phyloP scores from a whole-genome alignment of 2,888 invertebrate species.

The Electrophaes corylata region DNA sequence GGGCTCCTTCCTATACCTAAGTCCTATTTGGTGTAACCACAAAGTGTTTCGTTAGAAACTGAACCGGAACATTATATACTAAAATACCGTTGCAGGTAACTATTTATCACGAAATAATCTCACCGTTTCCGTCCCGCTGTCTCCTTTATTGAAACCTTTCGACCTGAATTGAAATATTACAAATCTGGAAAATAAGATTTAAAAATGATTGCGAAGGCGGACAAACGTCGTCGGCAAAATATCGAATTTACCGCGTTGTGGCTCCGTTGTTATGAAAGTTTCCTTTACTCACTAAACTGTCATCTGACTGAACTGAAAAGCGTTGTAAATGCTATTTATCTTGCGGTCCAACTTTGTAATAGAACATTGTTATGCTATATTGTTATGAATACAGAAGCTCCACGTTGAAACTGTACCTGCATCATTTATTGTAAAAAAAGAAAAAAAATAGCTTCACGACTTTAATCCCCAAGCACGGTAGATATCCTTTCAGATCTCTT shows the following conservation, averaged over 20 bases:
- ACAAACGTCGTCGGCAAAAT: conserved; percentile 48
- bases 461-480: too few species aligned
- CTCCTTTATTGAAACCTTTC: conserved; percentile 59
- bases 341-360: conserved; percentile 45
- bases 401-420: conserved; percentile 35
- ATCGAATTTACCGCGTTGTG: conserved; percentile 44
- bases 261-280: conserved; percentile 35
- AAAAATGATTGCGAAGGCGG: conserved; percentile 53
- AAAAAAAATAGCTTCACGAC: too few species aligned
- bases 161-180: conserved; percentile 59
- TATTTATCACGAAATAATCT: conserved; percentile 25
- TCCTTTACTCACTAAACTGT: conserved; percentile 43
- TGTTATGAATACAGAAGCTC: conserved; percentile 41
- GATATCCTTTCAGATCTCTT: too few species aligned
- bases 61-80: conserved; percentile 21
- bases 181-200: conserved; percentile 54
- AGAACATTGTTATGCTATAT: conserved; percentile 43
- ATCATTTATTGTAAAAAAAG: conserved; percentile 7
- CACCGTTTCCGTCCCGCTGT: conserved; percentile 33
- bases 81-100: conserved; percentile 23
- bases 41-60: not conserved
- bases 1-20: too few species aligned
- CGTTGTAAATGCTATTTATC: conserved; percentile 50
- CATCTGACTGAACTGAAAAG: conserved; percentile 46
- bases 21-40: not conserved